Evolutionary conservation across 2,888 invertebrate species (phyloP), one percentile per base, ranked within the genome.

Genomic region (Corythucha ciliata): DNA sequence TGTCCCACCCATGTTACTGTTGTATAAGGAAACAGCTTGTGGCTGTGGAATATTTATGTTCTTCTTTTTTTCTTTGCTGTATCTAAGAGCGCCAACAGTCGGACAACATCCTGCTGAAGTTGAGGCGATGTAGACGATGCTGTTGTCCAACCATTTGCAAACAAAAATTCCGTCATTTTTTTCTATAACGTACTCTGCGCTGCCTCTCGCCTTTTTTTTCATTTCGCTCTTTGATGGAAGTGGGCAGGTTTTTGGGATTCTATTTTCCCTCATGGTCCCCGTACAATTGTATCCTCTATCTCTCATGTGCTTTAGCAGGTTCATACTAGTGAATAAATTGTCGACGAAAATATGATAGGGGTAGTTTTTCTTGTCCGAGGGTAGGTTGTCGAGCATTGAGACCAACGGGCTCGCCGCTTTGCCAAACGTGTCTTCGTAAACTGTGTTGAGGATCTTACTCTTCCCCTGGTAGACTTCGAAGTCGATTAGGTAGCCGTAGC

Each of bases 391-490:
- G 3, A 58, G 33, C 56, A 61, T 56, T 14, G 10, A 14, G 10
- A 60, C 42, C 21, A 58, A 21, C 7, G 56, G 61, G 12, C 59
- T 58, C 20, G 63, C 44, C 14, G 58, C 53, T 52, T 63, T 63
- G 16, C 63, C 63, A 59, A 62, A 61, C 8, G 36, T 18, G 44
- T 52, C 47, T 40, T 63, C 58, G 24, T 48, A 27, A 6, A 10
- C 12, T 20, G 33, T 39, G 33, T 48, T 41, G 24, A 16, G 18
- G 20, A 25, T 16, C 22, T 56, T 54, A 53, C 56, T 58, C 42
- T 57, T 60, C 6, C 63, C 63, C 50, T 63, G 62, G 49, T 63
- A 63, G 25, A 56, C 21, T 44, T 63, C 60, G 55, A 62, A 63
- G 42, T 62, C 56, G 6, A 61, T 49, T 39, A 60, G 27, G 26